Base-by-base conservation (phyloP, 2,888 invertebrate species). In the Biston stratarius region DNA sequence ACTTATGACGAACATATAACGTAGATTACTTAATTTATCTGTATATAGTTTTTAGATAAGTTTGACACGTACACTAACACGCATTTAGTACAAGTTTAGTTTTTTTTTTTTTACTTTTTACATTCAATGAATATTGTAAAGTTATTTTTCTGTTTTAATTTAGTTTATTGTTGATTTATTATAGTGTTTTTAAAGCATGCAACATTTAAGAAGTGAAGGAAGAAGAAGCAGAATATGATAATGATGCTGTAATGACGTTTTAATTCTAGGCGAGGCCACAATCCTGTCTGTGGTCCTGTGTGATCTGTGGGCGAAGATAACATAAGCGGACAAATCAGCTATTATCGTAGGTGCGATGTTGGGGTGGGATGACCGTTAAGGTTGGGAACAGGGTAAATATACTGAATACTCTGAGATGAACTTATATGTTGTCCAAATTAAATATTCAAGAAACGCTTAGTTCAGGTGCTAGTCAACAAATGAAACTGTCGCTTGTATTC, bases 171-270 rank as follows among this genome's bases (percentile, higher is more conserved):
- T 74, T 75, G 57, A 64, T 72, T 78, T 80, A 73, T 74, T 67
- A 69, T 73, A 75, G 67, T 67, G 69, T 75, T 82, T n/a, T 67
- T 84, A 83, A 74, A 77, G 77, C 90, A 90, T 90, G 90, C 90
- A 84, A 86, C 81, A 84, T 79, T 77, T 78, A 84, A 67, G 62
- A 68, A 72, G 71, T 70, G 67, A 73, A 52, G 69, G 72, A 67
- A 77, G 78, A 75, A 79, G 71, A 85, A 84, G 84, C 83, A 77
- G 77, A 62, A 55, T 76, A 73, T 80, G 74, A 34, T 38, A 33
- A 45, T 60, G 56, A 47, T 51, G 56, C 38, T 24, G 38, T 6
- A 38, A 6, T 9, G 38, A 38, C 38, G 38, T 38, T 38, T 8
- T 9, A 38, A 38, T 38, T 8, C 9, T 38, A 38, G 38, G 38